Base-by-base conservation (phyloP, 2,797 vertebrate genomes). In the Helostoma temminkii region DNA sequence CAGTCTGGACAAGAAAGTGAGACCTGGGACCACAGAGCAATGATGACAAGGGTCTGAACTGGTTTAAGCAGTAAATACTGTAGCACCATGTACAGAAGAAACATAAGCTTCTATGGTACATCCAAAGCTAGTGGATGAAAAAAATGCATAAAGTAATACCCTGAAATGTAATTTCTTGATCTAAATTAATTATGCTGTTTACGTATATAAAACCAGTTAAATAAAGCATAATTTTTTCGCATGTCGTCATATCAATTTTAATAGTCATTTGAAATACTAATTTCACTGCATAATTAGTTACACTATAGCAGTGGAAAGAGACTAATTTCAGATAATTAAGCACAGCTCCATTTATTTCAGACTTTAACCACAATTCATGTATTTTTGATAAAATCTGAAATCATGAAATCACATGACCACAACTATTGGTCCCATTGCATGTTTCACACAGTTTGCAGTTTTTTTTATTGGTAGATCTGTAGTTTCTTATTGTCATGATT, bases 1-100 rank as follows among this genome's bases (percentile, higher is more conserved):
- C 76, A 85, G 91, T 85, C 87, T 74, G 83, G 84, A 84, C 92
- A 92, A 76, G 90, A 89, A 81, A 46, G 41, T 16, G 22, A 78
- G 63, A 36, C 60, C 78, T 70, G 74, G 80, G 80, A 84, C 80
- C 71, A 82, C 70, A 82, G 55, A 68, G 14, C 42, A 11, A 37
- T 60, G 43, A 78, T 56, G 72, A 71, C 62, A 57, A 65, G 55
- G 71, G 50, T 74, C 74, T 75, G 24, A 74, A 65, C 57, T 53
- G 66, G 14, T 50, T n/a, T 50, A 48, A 80, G 82, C 60, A 81
- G 66, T 71, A 76, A 79, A 64, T 45, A n/a, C n/a, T n/a, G n/a
- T n/a, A 66, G 72, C 64, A 78, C 50, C 46, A 39, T 25, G n/a
- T 18, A 30, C 4, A 43, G 32, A 6, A 3, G 28, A n/a, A n/a